Conservation (phyloP, 2,888 invertebrate genomes). For the Lucinisca nassula region DNA sequence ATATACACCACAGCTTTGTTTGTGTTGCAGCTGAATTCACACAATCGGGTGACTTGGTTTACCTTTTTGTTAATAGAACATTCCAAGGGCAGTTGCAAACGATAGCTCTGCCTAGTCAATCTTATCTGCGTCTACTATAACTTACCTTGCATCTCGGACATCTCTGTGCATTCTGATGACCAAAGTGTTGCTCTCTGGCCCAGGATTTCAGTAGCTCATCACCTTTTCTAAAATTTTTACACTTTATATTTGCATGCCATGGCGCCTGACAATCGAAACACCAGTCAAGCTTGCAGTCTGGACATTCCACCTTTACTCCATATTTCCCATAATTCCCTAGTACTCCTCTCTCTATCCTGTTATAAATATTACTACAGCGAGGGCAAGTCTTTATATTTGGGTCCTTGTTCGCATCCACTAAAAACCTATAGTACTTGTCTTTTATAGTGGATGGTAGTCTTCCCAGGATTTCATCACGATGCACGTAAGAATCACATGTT, state of each 20-base stretch:
- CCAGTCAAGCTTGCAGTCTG: slow-evolving; percentile 86
- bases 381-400: slow-evolving; percentile 88
- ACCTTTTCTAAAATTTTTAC: slow-evolving; percentile 87
- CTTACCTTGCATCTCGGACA: slow-evolving; percentile 88
- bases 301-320: slow-evolving; percentile 82
- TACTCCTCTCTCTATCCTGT: background rate
- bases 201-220: slow-evolving; percentile 87
- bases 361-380: slow-evolving; percentile 82
- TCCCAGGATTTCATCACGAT: slow-evolving; percentile 86
- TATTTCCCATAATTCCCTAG: slow-evolving; percentile 43
- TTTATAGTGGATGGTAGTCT: slow-evolving; percentile 81
- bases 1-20: no score
- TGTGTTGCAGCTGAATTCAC: no score
- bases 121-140: no score
- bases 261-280: slow-evolving; percentile 88
- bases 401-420: slow-evolving; percentile 86
- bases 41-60: no score
- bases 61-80: no score
- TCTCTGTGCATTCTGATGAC: slow-evolving; percentile 88
- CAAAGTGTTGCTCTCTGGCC: slow-evolving; percentile 87
- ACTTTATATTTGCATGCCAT: slow-evolving; percentile 86
- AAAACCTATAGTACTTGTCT: slow-evolving; percentile 85
- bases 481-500: slow-evolving; percentile 83
- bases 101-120: no score
- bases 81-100: no score